Evolutionary conservation across 2,888 invertebrate genomes (phyloP).

Genomic region (Drosophila paranaensis): DNA sequence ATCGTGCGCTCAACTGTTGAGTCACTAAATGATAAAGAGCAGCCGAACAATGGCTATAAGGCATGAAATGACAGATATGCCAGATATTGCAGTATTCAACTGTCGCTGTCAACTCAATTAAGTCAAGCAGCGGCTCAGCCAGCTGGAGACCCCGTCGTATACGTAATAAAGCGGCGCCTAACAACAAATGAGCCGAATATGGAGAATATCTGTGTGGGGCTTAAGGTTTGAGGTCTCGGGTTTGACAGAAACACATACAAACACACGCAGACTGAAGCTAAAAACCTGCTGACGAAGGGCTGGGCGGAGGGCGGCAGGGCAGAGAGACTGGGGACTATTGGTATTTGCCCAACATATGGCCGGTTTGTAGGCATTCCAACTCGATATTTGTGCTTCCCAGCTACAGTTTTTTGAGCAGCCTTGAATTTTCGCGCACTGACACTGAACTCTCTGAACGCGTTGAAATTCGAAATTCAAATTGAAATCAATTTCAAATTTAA

Average conservation of each 20-base stretch:
- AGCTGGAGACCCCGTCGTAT: conserved; percentile 56
- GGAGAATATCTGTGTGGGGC: conserved; percentile 13
- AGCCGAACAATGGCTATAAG: conserved; percentile 4
- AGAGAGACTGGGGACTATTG: conserved; percentile 22
- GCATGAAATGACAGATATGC: conserved; percentile 12
- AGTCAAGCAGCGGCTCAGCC: conserved; percentile 28
- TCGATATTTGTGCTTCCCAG: conserved; percentile 32
- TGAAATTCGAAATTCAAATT: conserved; percentile 70
- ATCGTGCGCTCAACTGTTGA: conserved; percentile 72
- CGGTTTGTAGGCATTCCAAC: conserved; percentile 38
- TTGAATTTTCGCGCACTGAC: conserved; percentile 72
- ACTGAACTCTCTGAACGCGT: conserved; percentile 66
- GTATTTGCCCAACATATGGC: conserved; percentile 70
- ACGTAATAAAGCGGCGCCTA: conserved; percentile 58
- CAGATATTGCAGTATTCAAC: conserved; percentile 19
- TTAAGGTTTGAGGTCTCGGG: conserved; percentile 8
- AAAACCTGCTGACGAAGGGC: conserved; percentile 1
- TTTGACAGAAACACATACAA: not conserved
- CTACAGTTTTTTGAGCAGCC: conserved; percentile 51
- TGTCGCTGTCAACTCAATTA: conserved; percentile 47
- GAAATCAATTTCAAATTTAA: conserved; percentile 76
- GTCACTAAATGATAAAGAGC: conserved; percentile 43
- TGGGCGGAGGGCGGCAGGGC: not conserved
- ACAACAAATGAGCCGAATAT: conserved; percentile 36
- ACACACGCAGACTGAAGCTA: not conserved